Evolutionary conservation across 2,797 vertebrate genomes (phyloP), one percentile per base, ranked within the genome.

Genomic region (Picus viridis): DNA sequence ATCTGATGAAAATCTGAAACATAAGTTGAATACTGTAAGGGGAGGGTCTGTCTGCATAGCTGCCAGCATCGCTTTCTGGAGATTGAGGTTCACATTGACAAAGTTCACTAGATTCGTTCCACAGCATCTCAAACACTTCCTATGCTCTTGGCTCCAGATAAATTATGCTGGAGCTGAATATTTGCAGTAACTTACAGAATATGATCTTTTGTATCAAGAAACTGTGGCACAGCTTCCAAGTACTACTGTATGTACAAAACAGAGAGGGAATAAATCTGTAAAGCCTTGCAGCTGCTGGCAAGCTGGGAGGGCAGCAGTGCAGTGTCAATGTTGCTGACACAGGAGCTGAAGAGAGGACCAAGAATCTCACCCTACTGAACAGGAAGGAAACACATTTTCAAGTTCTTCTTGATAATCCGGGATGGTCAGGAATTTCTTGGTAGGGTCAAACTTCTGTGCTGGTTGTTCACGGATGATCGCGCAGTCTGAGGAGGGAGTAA

Each of bases 321-420:
- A 85, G 12, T 1, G 0, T 24, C 11, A 9, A 74, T 86, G 62
- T 85, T 94, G 93, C 90, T 95, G 88, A 96, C 88, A 77, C 83
- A 80, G 81, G 69, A 88, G 34, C 53, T 88, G 43, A 23, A 39
- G 64, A 86, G 69, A 39, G 45, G 15, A 79, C 45, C 57, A 83
- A 84, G 78, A 88, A 63, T 91, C 69, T 93, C 32, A 41, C 32
- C n/a, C 74, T 69, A 6, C 36, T 39, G 64, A 51, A 74, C 75
- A 93, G 93, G 91, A 93, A 96, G 89, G 93, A 92, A 95, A 30
- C 59, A 36, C 30, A 14, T 93, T 92, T 92, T 92, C 79, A 75
- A 72, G 90, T 86, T 91, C 53, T 88, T 85, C 62, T 83, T 65
- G 0, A 0, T 80, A 85, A 86, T 76, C 84, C 61, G 43, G 81